phyloP scores from a whole-genome alignment of 2,797 vertebrate species.

The Urocyon cinereoargenteus region DNA sequence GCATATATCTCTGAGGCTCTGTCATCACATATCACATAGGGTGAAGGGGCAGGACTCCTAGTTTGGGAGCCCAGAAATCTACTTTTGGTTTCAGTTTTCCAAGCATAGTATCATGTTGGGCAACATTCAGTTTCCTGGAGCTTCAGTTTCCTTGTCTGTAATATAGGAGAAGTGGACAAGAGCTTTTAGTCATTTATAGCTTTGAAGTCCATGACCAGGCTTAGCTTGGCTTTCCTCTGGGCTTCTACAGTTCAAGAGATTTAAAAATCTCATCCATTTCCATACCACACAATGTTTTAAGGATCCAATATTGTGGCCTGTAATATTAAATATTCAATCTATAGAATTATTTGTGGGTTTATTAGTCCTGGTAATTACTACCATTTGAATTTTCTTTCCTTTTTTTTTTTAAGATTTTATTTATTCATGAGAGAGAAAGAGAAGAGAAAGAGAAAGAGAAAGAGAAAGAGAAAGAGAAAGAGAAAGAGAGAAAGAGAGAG shows the following conservation, averaged over 20 bases:
- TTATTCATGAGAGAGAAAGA: no score
- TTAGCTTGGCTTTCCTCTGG: neutral
- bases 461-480: no score
- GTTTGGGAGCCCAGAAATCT: neutral
- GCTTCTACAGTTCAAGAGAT: neutral
- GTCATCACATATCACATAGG: neutral
- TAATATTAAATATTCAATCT: neutral
- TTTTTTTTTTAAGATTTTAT: no score
- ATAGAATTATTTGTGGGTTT: neutral
- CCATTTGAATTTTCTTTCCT: conserved; percentile 38
- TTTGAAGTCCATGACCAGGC: neutral
- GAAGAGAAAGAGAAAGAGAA: no score
- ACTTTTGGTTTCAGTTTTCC: neutral
- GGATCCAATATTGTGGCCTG: neutral
- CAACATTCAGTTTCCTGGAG: neutral
- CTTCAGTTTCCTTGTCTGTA: neutral
- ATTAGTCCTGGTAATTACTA: neutral
- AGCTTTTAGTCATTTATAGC: neutral
- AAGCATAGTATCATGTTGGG: neutral
- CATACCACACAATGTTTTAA: neutral
- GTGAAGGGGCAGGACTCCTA: neutral
- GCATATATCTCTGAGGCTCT: neutral
- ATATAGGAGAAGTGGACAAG: neutral
- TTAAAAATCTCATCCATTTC: neutral
- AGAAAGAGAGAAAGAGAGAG: no score